Conservation (phyloP, 37 sponge, comb jelly and placozoan species). For the Ianthella basta region DNA sequence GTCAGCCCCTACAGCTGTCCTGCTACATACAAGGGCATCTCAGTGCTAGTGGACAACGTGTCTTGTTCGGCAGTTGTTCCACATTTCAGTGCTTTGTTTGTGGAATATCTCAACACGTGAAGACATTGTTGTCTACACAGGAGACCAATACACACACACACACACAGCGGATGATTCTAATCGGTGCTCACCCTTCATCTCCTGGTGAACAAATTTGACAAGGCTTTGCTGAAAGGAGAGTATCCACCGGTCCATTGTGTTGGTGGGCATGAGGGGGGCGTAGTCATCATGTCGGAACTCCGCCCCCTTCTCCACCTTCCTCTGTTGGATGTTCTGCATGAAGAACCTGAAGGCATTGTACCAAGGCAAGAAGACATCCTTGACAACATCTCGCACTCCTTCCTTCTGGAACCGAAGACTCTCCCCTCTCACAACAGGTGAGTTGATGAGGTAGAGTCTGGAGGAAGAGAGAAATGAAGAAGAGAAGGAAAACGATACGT, state of each 20-base stretch:
- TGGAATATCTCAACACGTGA: neutral
- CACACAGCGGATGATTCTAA: no score
- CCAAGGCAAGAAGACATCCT: conserved; percentile 99
- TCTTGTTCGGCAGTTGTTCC: neutral
- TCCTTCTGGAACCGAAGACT: conserved; percentile 88
- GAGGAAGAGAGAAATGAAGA: neutral
- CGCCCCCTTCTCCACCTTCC: conserved; percentile 79
- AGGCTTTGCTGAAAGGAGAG: conserved; percentile 89
- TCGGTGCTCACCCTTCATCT: conserved; percentile 78
- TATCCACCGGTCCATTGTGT: conserved; percentile 96
- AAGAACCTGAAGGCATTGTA: conserved; percentile 98
- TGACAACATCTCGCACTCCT: conserved; percentile 94
- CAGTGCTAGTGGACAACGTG: no score
- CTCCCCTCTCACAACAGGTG: conserved; percentile 96
- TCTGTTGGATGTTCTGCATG: conserved; percentile 85
- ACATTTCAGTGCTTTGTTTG: neutral
- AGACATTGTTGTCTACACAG: no score
- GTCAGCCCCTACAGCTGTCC: no score
- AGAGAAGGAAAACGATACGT: no score
- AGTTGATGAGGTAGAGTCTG: conserved; percentile 94
- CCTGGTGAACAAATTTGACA: conserved; percentile 83
- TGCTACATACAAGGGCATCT: no score
- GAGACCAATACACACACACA: no score
- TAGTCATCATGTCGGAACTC: conserved; percentile 62
- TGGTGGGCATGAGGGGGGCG: conserved; percentile 52